Evolutionary conservation across 2,113 vertebrate genomes (phyloP).

Genomic region (Typhlomys cinereus): DNA sequence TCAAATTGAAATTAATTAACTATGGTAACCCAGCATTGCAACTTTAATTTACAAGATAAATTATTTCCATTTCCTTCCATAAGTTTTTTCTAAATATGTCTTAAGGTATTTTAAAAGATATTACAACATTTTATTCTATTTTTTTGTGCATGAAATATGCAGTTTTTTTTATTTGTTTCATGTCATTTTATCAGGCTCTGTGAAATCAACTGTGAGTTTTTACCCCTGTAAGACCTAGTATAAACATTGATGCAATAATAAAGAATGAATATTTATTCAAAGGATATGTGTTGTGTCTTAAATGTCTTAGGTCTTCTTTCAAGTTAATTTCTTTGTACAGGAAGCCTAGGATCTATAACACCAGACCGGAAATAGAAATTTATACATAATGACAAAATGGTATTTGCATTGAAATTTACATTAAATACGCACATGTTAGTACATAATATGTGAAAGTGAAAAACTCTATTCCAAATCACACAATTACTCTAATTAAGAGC

Average conservation of each 20-base stretch:
- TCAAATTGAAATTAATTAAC: constrained; percentile 41
- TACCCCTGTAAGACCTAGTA: neutral
- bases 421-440: neutral
- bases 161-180: constrained; percentile 8
- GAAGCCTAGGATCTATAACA: neutral
- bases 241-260: neutral
- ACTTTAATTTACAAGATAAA: constrained; percentile 14
- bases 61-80: neutral
- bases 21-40: constrained; percentile 23
- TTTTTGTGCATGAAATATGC: neutral
- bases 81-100: constrained; percentile 20
- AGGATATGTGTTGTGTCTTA: neutral
- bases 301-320: neutral
- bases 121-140: neutral
- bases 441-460: neutral
- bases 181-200: neutral
- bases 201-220: neutral
- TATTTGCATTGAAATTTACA: neutral
- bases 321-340: neutral
- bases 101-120: constrained; percentile 2
- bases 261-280: constrained; percentile 10
- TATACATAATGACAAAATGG: neutral
- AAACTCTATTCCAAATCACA: neutral
- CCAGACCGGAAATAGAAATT: neutral
- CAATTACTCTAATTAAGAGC: neutral